Base-by-base conservation (phyloP, 2,113 vertebrate genomes). In the Oreochromis tanganicae region DNA sequence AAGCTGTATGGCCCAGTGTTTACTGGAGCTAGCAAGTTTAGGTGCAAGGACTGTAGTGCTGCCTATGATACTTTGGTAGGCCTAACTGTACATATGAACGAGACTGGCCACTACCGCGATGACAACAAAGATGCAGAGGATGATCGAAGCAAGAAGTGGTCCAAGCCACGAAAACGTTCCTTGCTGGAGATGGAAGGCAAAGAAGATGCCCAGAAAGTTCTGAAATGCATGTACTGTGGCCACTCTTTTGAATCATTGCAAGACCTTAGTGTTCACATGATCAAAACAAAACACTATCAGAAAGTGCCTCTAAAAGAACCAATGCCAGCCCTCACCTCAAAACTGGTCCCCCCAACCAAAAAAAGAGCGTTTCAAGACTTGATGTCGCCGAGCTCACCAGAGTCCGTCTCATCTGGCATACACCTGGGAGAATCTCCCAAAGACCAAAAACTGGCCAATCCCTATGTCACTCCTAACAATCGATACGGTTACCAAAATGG, bases 281-380 rank as follows among this genome's bases (percentile, higher is more conserved):
- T 99, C 94, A 99, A 99, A 98, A 99, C 99, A 83, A 99, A 99
- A 97, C 99, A 99, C 97, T 99, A 99, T 98, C 99, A 99, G 97
- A 99, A 99, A 98, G 98, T 99, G 98, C 99, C 99, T 98, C 98
- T 99, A 91, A 99, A 99, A 97, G 99, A 99, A 96, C 99, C 99
- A 50, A 98, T 99, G 96, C 97, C 99, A 89, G 97, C 98, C 88
- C 97, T 99, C 90, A 95, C 98, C 87, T 96, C 97, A 52, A 99
- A 98, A 90, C 96, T 99, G 96, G 97, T 99, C 84, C 98, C 98
- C 87, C 97, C 99, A 90, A 98, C 97, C 96, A 99, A 98, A 97
- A 99, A 98, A 94, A 96, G 98, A 95, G 97, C 96, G 43, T 98
- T 98, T 91, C 98, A 98, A 94, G 99, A 99, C 88, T 95, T 98